These are phyloP conservation scores for Zaprionus tsacasi DNA, from an alignment of 1,140 invertebrate genomes.

Conservation along the genomic window DNA sequence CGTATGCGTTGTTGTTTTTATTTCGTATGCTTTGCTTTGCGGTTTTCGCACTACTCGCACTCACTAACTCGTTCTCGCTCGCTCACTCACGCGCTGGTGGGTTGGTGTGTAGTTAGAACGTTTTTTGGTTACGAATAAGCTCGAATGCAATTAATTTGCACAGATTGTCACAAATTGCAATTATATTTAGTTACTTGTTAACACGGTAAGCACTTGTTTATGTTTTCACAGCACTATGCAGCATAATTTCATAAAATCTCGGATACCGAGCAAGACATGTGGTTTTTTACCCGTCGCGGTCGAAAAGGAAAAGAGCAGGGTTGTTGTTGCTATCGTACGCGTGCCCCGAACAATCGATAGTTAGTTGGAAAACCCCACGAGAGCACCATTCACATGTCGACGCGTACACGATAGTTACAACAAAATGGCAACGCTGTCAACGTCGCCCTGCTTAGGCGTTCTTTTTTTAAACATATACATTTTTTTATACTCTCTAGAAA, in stretches of 20 bases:
- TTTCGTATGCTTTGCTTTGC: slow-evolving; percentile 66
- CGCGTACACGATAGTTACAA: neutral
- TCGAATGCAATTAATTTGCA: slow-evolving; percentile 53
- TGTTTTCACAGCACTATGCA: slow-evolving; percentile 75
- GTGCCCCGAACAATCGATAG: slow-evolving; percentile 8
- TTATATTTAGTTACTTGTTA: slow-evolving; percentile 61
- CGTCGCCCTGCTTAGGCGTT: neutral
- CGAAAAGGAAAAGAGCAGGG: slow-evolving; percentile 78
- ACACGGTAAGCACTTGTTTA: slow-evolving; percentile 64
- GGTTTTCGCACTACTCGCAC: slow-evolving; percentile 59
- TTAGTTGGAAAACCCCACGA: slow-evolving; percentile 1
- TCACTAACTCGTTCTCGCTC: slow-evolving; percentile 47
- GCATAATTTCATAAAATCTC: slow-evolving; percentile 82
- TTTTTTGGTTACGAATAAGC: slow-evolving; percentile 69
- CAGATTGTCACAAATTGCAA: slow-evolving; percentile 57
- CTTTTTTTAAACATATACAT: neutral
- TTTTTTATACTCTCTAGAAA: neutral
- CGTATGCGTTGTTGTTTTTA: slow-evolving; percentile 61
- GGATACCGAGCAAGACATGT: slow-evolving; percentile 82
- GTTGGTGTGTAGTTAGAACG: slow-evolving; percentile 59
- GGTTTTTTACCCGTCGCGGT: slow-evolving; percentile 79
- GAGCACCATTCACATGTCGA: slow-evolving; percentile 6
- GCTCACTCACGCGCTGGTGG: slow-evolving; percentile 68
- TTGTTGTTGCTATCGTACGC: slow-evolving; percentile 28
- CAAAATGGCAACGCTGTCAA: slow-evolving; percentile 20